Evolutionary conservation across 2,888 invertebrate genomes (phyloP).

Genomic region (Agrochola circellaris): DNA sequence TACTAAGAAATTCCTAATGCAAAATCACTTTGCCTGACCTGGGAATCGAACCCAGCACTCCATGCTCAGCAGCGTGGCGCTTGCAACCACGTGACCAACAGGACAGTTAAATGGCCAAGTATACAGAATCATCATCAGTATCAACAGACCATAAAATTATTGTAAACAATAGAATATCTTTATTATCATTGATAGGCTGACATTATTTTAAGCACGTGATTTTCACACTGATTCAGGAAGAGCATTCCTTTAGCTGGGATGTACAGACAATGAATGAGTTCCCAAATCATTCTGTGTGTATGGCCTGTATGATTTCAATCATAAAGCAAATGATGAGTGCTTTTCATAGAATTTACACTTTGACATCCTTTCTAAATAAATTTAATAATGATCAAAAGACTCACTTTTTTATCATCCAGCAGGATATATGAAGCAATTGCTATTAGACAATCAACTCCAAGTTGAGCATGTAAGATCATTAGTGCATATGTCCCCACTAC

Average conservation of each 20-base stretch:
- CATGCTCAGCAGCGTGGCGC: background rate
- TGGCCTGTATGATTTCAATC: background rate
- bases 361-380: background rate
- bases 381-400: constrained; percentile 53
- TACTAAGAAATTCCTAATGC: background rate
- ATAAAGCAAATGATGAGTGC: background rate
- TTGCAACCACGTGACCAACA: background rate
- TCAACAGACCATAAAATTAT: background rate
- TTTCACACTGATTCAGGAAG: too few relatives aligned
- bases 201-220: background rate
- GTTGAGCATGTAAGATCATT: constrained; percentile 68
- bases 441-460: constrained; percentile 71
- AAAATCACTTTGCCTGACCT: background rate
- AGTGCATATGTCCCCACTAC: constrained; percentile 70
- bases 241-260: background rate
- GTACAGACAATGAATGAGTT: background rate
- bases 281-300: background rate
- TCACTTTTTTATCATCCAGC: constrained; percentile 74
- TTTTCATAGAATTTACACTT: background rate
- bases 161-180: background rate
- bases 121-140: background rate
- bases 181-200: background rate
- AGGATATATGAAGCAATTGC: constrained; percentile 73
- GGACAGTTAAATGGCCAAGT: background rate
- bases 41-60: background rate